Evolutionary conservation across 2,888 invertebrate species (phyloP), one percentile per base, ranked within the genome.

Genomic region (Hyalella azteca): DNA sequence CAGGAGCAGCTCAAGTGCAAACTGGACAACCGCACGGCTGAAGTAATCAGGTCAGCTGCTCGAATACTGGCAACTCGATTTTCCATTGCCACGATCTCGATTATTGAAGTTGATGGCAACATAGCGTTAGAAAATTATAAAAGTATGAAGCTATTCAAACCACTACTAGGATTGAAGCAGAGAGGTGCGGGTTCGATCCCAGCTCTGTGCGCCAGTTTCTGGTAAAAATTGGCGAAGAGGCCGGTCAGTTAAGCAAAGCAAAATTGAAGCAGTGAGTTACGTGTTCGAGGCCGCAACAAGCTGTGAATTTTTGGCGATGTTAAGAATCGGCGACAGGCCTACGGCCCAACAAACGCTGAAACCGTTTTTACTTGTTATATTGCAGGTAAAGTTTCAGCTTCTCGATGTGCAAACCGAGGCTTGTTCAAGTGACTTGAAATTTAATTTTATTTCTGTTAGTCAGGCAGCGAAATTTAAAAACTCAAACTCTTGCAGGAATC

Each of bases 41-140:
- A 73, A 29, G 60, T 48, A n/a, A 39, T 81, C 22, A 82, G 75
- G 79, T 81, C 26, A n/a, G 81, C 5, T 4, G 7, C 49, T n/a
- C 49, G 2, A 2, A 13, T 1, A 4, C 3, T 49, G 15, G 15
- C 7, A 50, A 22, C n/a, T 15, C 5, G 50, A 15, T 22, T 22
- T 22, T 7, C 19, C n/a, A n/a, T 50, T 50, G 5, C 1, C 3
- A 15, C 7, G 45, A 11, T 45, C 15, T 45, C 45, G 7, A 15
- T 15, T 15, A 45, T 45, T 11, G 15, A 45, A 45, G 15, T 45
- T 45, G 15, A 15, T 7, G 45, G 45, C 15, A 45, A 45, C 7
- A 15, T 7, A 15, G 7, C 45, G 15, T 7, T 45, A 7, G 15
- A 15, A 45, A 11, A 15, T 45, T 11, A 15, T 11, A 45, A 15